These are phyloP conservation scores for Pao palembangensis DNA, from an alignment of 2,113 vertebrate genomes.

Conservation along the genomic window DNA sequence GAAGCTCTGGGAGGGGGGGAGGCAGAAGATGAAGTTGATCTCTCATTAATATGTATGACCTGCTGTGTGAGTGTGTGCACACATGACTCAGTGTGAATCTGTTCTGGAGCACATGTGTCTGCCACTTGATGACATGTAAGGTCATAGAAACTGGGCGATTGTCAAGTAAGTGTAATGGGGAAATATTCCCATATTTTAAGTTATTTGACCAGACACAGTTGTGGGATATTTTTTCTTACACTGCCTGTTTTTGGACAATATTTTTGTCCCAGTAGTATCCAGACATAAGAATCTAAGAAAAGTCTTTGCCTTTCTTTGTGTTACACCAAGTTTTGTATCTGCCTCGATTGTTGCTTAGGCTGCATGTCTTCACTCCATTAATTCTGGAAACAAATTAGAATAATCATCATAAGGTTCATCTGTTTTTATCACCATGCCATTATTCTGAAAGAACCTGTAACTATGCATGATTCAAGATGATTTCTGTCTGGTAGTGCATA, in stretches of 20 bases:
- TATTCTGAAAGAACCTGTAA: slow-evolving; percentile 35
- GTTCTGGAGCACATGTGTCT: slow-evolving; percentile 23
- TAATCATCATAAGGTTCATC: slow-evolving; percentile 49
- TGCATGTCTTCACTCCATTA: slow-evolving; percentile 23
- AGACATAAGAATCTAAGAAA: not conserved
- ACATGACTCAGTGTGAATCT: slow-evolving; percentile 11
- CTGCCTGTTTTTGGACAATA: not conserved
- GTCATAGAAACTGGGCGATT: slow-evolving; percentile 31
- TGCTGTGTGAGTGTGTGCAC: slow-evolving; percentile 27
- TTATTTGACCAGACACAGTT: too few relatives aligned
- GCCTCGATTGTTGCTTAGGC: slow-evolving; percentile 34
- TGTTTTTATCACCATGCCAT: slow-evolving; percentile 49
- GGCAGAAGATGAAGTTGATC: slow-evolving; percentile 45
- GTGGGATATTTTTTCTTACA: too few relatives aligned
- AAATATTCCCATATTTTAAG: slow-evolving; percentile 6
- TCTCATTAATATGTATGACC: slow-evolving; percentile 67
- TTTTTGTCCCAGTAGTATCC: not conserved
- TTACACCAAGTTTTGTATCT: slow-evolving; percentile 17
- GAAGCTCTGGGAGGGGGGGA: slow-evolving; percentile 39
- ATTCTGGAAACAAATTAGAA: slow-evolving; percentile 44
- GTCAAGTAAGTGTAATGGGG: slow-evolving; percentile 36
- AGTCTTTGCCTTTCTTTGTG: not conserved
- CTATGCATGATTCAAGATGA: slow-evolving; percentile 41
- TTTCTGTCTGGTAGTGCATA: slow-evolving; percentile 34
- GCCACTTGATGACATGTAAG: slow-evolving; percentile 42